These are phyloP conservation scores for Eueides isabella DNA, from an alignment of 1,140 invertebrate genomes.

Conservation along the genomic window DNA sequence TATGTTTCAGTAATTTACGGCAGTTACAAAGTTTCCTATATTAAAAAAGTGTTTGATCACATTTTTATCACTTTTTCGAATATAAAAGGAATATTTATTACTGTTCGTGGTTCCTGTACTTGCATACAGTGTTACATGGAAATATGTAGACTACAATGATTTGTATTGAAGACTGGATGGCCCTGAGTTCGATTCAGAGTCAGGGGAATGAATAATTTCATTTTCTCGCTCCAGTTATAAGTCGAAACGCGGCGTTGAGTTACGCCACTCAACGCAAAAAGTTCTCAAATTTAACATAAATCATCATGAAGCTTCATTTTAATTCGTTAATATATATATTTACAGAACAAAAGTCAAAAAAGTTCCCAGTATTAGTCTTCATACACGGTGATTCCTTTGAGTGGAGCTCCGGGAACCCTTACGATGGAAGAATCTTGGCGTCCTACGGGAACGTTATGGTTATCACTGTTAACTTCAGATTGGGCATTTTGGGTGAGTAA, in stretches of 20 bases:
- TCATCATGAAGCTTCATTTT: background rate
- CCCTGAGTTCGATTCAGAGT: no score
- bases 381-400: constrained; percentile 96
- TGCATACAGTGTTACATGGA: background rate
- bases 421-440: constrained; percentile 93
- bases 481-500: constrained; percentile 93
- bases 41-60: constrained; percentile 11
- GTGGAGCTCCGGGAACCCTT: constrained; percentile 96
- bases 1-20: constrained; percentile 8
- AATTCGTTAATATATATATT: background rate
- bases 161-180: no score
- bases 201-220: no score
- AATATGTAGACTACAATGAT: no score
- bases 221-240: no score
- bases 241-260: no score
- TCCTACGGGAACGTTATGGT: constrained; percentile 96
- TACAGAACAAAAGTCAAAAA: constrained; percentile 81
- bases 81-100: background rate
- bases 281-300: no score
- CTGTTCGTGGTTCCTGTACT: background rate
- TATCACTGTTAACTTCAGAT: constrained; percentile 95
- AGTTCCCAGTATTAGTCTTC: constrained; percentile 92
- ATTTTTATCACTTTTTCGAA: background rate
- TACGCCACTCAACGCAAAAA: no score
- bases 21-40: constrained; percentile 4